These are phyloP conservation scores for Stenurella melanura DNA, from an alignment of 2,888 invertebrate genomes.

Conservation along the genomic window DNA sequence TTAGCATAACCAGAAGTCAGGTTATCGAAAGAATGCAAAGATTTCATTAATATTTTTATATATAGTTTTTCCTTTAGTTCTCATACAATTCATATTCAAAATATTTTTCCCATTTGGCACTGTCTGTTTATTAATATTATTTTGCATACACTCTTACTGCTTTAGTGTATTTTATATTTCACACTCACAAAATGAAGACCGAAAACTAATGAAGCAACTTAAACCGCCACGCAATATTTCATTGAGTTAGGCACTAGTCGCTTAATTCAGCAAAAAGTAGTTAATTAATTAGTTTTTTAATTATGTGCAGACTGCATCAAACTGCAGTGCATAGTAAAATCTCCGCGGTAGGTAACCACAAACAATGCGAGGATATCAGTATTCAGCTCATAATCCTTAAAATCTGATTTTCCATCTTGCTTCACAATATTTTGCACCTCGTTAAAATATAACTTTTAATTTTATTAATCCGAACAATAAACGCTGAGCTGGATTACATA, in stretches of 20 bases:
- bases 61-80: no score
- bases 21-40: no score
- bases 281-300: constrained; percentile 27
- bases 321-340: constrained; percentile 43
- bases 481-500: background rate
- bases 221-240: background rate
- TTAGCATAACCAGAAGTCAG: no score
- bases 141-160: no score
- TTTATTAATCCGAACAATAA: background rate
- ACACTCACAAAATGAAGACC: no score
- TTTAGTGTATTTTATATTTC: no score
- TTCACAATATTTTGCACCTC: constrained; percentile 12
- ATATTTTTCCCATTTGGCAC: no score
- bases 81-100: no score
- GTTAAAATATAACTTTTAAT: constrained; percentile 7
- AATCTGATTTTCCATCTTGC: constrained; percentile 23
- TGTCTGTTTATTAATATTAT: no score
- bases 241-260: background rate
- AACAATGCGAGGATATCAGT: constrained; percentile 44
- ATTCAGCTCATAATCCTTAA: constrained; percentile 44
- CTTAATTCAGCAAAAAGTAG: background rate
- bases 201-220: background rate
- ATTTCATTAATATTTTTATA: no score
- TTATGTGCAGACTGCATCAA: constrained; percentile 28
- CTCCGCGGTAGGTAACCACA: constrained; percentile 42